These are phyloP conservation scores for Dicranocentrus wangi DNA, from an alignment of 2,888 invertebrate genomes.

Conservation along the genomic window DNA sequence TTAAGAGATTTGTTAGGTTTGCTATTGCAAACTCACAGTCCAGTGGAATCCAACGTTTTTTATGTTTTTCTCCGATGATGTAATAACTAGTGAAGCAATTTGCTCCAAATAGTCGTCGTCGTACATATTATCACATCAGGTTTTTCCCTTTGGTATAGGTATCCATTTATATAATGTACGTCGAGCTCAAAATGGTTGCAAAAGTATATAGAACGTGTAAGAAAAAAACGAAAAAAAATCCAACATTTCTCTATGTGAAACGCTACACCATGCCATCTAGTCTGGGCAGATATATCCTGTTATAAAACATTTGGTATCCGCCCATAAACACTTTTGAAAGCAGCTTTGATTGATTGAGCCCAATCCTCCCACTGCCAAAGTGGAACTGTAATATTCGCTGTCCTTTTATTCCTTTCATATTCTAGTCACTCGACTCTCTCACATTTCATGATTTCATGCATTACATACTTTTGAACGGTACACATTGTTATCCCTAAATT, in stretches of 20 bases:
- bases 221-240: constrained; percentile 7
- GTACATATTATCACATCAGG: not conserved
- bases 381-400: not conserved
- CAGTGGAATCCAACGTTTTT: constrained; percentile 28
- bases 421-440: not conserved
- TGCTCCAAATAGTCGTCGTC: not conserved
- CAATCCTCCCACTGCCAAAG: constrained; percentile 17
- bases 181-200: no score
- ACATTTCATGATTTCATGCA: no score
- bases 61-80: not conserved
- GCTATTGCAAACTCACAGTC: no score
- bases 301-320: constrained; percentile 17
- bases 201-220: not conserved
- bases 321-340: constrained; percentile 29
- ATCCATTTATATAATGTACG: not conserved
- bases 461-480: no score
- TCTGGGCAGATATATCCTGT: constrained; percentile 13
- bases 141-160: not conserved
- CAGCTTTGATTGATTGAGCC: constrained; percentile 25
- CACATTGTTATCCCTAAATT: no score
- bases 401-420: constrained; percentile 1
- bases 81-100: constrained; percentile 1
- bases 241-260: constrained; percentile 14
- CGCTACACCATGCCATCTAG: not conserved
- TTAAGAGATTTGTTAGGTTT: not conserved